phyloP scores from a whole-genome alignment of 2,888 invertebrate genomes.

The Parnassius mnemosyne region DNA sequence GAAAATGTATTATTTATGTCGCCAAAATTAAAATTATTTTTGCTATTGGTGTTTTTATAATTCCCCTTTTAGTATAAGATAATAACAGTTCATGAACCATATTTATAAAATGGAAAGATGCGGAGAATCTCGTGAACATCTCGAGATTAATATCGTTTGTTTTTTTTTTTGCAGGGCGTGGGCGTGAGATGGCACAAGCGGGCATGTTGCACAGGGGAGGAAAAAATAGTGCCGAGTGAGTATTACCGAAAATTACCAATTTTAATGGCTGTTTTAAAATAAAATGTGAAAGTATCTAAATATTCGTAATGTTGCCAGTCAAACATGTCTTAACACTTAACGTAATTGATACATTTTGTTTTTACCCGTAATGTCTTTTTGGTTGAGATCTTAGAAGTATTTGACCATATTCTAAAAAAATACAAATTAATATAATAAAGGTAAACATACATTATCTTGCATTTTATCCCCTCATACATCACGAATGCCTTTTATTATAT shows the following conservation, averaged over 20 bases:
- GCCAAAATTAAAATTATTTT: constrained; percentile 38
- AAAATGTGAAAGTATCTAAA: constrained; percentile 28
- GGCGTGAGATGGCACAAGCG: constrained; percentile 88
- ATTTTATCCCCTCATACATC: neutral
- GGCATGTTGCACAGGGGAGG: constrained; percentile 88
- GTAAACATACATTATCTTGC: neutral
- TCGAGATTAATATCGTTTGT: constrained; percentile 64
- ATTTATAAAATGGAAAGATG: constrained; percentile 63
- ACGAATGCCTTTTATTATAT: constrained; percentile 21
- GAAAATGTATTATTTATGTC: constrained; percentile 40
- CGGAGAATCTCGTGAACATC: constrained; percentile 57
- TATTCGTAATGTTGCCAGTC: constrained; percentile 44
- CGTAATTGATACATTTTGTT: constrained; percentile 47
- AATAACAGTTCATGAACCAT: constrained; percentile 48
- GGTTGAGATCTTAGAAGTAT: neutral
- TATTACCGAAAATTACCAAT: constrained; percentile 38
- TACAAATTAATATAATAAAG: neutral
- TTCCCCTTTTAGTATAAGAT: constrained; percentile 51
- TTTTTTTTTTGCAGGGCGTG: constrained; percentile 74
- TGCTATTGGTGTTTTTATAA: constrained; percentile 36
- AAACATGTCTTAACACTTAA: constrained; percentile 64
- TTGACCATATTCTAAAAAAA: neutral
- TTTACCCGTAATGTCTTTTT: neutral
- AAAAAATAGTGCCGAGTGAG: constrained; percentile 88
- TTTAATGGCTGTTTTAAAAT: neutral